Conservation (phyloP, 2,797 vertebrate genomes). For the Phyllotis vaccarum region DNA sequence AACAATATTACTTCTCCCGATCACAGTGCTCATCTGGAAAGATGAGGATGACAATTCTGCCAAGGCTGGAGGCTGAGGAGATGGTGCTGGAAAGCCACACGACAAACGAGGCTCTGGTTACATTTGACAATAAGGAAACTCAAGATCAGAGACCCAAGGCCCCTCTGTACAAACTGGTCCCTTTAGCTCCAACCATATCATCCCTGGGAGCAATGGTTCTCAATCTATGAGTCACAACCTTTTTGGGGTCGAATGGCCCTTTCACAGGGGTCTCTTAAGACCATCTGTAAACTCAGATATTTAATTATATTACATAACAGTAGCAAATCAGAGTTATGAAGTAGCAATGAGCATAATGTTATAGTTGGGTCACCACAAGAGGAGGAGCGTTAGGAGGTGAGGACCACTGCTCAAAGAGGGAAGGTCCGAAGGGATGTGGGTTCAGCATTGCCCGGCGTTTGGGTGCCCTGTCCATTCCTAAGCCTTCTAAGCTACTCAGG, state of each 20-base stretch:
- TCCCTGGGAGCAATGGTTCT: neutral
- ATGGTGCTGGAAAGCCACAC: neutral
- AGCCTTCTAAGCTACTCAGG: neutral
- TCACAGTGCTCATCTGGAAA: neutral
- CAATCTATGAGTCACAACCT: too few relatives aligned
- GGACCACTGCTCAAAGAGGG: neutral
- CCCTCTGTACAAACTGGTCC: neutral
- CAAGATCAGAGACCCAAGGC: neutral
- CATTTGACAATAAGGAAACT: neutral
- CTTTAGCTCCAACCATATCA: rapidly evolving
- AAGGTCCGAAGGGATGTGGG: neutral
- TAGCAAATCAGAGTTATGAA: neutral
- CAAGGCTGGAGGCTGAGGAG: neutral
- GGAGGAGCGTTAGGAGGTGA: neutral
- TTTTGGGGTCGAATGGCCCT: neutral
- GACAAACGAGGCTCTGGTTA: neutral
- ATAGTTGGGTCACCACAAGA: neutral
- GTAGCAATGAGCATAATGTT: neutral
- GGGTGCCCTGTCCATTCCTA: neutral
- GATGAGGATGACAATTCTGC: neutral
- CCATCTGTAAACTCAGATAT: neutral
- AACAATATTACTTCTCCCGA: neutral
- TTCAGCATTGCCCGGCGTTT: neutral
- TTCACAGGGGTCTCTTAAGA: neutral
- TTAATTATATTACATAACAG: neutral